phyloP scores from a whole-genome alignment of 2,113 vertebrate species.

The Cyanistes caeruleus region DNA sequence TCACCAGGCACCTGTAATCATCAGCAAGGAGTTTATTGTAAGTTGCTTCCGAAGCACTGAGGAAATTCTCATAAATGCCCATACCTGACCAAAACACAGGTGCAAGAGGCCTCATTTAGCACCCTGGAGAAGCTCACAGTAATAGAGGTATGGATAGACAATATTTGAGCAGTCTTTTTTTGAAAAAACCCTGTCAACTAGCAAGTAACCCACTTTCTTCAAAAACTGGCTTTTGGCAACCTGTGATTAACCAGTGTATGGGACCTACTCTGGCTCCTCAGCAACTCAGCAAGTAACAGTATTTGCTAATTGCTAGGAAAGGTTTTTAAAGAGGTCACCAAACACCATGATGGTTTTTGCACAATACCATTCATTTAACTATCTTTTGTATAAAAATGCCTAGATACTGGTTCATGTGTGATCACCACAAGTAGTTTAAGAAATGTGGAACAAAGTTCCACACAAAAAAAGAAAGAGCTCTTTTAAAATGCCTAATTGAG shows the following conservation, averaged over 20 bases:
- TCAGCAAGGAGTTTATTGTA: background rate
- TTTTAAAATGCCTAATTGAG: background rate
- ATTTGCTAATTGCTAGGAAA: background rate
- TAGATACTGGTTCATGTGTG: background rate
- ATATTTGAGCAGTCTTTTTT: background rate
- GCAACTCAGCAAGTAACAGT: background rate
- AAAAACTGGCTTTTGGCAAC: background rate
- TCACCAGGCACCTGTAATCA: background rate
- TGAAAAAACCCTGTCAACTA: background rate
- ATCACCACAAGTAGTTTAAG: background rate
- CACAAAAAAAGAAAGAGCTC: constrained; percentile 15
- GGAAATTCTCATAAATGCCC: background rate
- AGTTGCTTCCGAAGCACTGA: background rate
- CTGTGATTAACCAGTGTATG: background rate
- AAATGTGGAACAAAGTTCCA: constrained; percentile 4
- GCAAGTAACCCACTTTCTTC: background rate
- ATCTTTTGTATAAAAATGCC: background rate
- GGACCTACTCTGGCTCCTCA: background rate
- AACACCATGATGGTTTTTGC: background rate
- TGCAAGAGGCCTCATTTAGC: background rate
- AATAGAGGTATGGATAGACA: background rate
- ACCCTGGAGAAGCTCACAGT: background rate
- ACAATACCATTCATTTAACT: background rate
- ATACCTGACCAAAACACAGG: background rate
- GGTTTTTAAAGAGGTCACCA: background rate